A percentile compares a stretch with the other conserved stretches of the same genome.
These are phyloP conservation scores for Nanorana parkeri DNA, from an alignment of 2,113 vertebrate species.

Conservation along the genomic window DNA sequence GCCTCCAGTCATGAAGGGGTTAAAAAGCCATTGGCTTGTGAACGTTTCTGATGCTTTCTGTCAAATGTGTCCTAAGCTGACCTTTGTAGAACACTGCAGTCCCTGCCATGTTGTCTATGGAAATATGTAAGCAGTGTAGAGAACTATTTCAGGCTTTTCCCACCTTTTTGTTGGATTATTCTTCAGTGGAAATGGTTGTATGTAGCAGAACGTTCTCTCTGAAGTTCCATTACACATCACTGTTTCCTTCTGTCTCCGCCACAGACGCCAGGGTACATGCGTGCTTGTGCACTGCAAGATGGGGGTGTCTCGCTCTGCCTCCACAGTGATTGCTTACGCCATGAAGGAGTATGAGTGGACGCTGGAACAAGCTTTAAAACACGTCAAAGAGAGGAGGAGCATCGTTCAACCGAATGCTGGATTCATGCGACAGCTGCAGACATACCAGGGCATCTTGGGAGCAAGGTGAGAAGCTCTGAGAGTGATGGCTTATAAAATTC, in stretches of 20 bases:
- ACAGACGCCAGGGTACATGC: conserved; percentile 76
- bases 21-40: no score
- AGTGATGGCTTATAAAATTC: no score
- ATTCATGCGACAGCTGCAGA: conserved; percentile 91
- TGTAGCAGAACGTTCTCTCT: background rate
- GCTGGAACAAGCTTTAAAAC: conserved; percentile 78
- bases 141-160: background rate
- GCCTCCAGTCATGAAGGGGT: no score
- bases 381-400: conserved; percentile 80
- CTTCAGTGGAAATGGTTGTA: background rate
- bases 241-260: background rate
- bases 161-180: background rate
- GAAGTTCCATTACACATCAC: background rate
- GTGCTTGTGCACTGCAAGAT: conserved; percentile 95
- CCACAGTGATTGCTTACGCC: conserved; percentile 89
- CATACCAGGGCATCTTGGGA: conserved; percentile 89
- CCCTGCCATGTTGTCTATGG: background rate
- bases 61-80: no score
- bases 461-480: conserved; percentile 83
- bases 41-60: no score
- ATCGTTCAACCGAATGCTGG: conserved; percentile 86
- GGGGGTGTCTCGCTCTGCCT: conserved; percentile 92
- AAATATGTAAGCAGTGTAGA: background rate
- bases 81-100: no score
- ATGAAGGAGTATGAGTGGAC: conserved; percentile 92